A percentile compares a stretch with the other conserved stretches of the same genome.
Evolutionary conservation across 1,140 invertebrate genomes (phyloP).

Genomic region (Camponotus floridanus): DNA sequence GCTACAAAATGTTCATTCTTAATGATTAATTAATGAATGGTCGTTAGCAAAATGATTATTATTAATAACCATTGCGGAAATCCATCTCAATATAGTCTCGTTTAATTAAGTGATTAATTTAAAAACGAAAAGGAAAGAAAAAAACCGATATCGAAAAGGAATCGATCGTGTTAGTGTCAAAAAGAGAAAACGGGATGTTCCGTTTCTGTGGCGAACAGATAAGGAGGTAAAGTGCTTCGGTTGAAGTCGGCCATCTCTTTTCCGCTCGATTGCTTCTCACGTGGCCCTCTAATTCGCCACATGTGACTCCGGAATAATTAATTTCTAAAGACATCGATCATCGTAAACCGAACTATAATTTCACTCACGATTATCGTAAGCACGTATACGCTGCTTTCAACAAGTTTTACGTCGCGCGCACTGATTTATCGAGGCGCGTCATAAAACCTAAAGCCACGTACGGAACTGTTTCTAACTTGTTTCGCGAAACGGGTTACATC

Average conservation of each 20-base stretch:
- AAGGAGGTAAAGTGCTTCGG: neutral
- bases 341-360: neutral
- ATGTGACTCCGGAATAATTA: slow-evolving; percentile 33
- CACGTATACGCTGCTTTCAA: neutral
- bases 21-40: slow-evolving; percentile 32
- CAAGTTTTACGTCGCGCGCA: neutral
- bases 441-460: slow-evolving; percentile 10
- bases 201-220: neutral
- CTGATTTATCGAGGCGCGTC: slow-evolving; percentile 36
- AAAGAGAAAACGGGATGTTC: neutral
- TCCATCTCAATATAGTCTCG: neutral
- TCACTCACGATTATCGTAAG: slow-evolving; percentile 17
- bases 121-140: neutral
- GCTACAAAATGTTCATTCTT: neutral
- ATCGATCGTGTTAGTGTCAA: neutral
- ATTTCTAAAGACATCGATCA: slow-evolving; percentile 32
- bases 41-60: slow-evolving; percentile 33
- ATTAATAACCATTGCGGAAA: neutral
- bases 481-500: slow-evolving; percentile 1
- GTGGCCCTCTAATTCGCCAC: slow-evolving; percentile 40
- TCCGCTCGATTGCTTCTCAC: neutral
- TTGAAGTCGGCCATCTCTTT: slow-evolving; percentile 3
- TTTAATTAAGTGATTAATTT: slow-evolving; percentile 19
- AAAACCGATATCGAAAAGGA: neutral
- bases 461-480: slow-evolving; percentile 23